Percentiles rank a stretch among this genome's conserved stretches.
Conservation (phyloP, 2,888 invertebrate species). For the Dynastes tityus region DNA sequence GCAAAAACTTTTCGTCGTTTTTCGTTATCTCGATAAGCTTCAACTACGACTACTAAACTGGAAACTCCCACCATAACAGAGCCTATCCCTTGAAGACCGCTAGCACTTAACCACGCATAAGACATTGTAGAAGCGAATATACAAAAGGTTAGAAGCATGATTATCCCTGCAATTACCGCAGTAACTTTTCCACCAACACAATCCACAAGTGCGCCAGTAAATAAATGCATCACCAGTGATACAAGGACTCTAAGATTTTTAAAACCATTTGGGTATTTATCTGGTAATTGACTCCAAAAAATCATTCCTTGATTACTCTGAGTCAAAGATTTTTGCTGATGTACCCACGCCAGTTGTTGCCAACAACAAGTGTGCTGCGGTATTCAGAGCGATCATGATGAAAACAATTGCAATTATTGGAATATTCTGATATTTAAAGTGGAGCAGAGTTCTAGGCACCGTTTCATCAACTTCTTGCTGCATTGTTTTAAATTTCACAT, state of each 20-base stretch:
- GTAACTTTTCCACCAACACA: neutral
- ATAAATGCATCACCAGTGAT: neutral
- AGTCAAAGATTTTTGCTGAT: neutral
- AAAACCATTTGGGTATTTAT: neutral
- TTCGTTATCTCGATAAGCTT: neutral
- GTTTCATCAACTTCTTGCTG: neutral
- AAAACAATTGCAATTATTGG: neutral
- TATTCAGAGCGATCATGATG: neutral
- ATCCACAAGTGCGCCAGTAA: neutral
- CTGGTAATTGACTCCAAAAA: neutral
- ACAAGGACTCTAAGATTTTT: neutral
- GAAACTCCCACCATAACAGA: neutral
- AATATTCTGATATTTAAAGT: neutral
- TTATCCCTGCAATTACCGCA: neutral
- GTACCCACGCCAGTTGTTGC: neutral
- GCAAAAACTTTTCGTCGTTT: neutral
- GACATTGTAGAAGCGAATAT: neutral
- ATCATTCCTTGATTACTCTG: neutral
- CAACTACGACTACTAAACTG: neutral
- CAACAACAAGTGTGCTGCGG: neutral
- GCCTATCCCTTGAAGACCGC: neutral
- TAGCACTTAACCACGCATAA: neutral
- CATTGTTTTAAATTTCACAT: neutral
- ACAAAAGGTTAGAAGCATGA: neutral
- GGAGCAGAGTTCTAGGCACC: neutral